Evolutionary conservation across 2,888 invertebrate species (phyloP), one percentile per base, ranked within the genome.

Genomic region (Nebria salina): DNA sequence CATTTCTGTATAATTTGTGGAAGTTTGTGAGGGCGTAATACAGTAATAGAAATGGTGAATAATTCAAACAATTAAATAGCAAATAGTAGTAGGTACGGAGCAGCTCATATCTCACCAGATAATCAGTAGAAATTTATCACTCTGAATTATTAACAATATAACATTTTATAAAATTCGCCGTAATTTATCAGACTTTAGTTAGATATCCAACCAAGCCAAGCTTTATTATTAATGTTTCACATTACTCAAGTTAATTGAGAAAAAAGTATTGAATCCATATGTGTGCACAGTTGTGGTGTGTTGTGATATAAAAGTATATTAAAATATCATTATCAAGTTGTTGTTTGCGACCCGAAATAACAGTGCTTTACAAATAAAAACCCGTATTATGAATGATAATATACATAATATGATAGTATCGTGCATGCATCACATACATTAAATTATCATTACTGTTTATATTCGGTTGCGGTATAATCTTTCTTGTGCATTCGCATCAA

Each of bases 51-150:
- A 54, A 54, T 13, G 13, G 54, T 54, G 8, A 54, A 54, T 54
- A 54, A 54, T 54, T 54, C 54, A 54, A 54, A 54, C 54, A 54
- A 54, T 54, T 54, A 54, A 54, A 54, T 54, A 11, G 13, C 54
- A 54, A 54, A 54, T 54, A 11, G 54, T 9, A 8, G 43, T 43
- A 7, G 54, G 34, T 11, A 54, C 54, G 54, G 4, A 6, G 34
- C 20, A 76, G 34, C 54, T 76, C 66, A 65, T 76, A 43, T 41
- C 76, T 43, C 68, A 66, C 65, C 64, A 77, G 77, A 77, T 77
- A 77, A 77, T 77, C 72, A 64, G 15, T n/a, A 1, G 42, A 34
- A n/a, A 77, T 77, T 77, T 77, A 77, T 77, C 77, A 77, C 64
- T 72, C 72, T 41, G 64, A 70, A 72, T 77, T 77, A 77, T 77